A percentile compares a stretch with the other conserved stretches of the same genome.
phyloP scores from a whole-genome alignment of 1,140 invertebrate genomes.

The Brachionus manjavacas region DNA sequence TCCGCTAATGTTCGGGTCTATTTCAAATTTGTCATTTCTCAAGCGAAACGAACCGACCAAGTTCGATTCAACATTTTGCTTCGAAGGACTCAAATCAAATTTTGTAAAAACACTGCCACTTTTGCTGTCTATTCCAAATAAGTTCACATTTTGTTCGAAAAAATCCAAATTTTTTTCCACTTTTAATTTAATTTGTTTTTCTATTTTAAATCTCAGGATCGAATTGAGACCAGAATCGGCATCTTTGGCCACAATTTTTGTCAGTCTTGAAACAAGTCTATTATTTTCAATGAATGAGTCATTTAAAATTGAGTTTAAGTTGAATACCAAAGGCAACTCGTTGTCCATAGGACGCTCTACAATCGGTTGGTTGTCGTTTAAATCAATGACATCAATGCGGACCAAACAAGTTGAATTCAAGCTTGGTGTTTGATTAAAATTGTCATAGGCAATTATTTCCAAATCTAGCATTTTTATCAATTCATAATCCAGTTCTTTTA shows the following conservation, averaged over 20 bases:
- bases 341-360: background rate
- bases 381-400: constrained; percentile 18
- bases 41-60: background rate
- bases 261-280: background rate
- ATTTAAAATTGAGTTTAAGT: background rate
- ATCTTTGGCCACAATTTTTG: background rate
- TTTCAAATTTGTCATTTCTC: background rate
- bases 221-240: constrained; percentile 15
- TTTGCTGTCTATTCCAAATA: constrained; percentile 20
- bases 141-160: background rate
- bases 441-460: constrained; percentile 6
- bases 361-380: background rate
- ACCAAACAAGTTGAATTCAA: constrained; percentile 36
- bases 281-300: background rate
- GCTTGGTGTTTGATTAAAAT: constrained; percentile 33
- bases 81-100: background rate
- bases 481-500: constrained; percentile 26
- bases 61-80: background rate
- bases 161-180: background rate
- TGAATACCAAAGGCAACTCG: background rate
- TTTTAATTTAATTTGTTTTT: constrained; percentile 29
- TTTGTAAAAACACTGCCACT: background rate
- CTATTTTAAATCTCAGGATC: constrained; percentile 23
- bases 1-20: background rate
- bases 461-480: background rate